phyloP scores from a whole-genome alignment of 2,113 vertebrate species.

The Gnathonemus longibarbis region DNA sequence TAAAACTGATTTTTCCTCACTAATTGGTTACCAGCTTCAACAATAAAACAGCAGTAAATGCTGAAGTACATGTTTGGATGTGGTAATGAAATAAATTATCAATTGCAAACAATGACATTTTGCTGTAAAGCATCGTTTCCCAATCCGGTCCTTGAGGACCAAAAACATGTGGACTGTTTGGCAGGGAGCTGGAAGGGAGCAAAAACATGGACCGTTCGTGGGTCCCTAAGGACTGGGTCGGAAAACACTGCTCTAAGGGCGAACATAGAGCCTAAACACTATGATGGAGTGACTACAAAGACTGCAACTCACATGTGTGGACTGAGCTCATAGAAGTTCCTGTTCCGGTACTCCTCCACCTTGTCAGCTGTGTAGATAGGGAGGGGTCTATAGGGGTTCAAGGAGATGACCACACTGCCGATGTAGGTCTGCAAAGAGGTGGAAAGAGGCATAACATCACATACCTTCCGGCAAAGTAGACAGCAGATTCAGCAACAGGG shows the following conservation, averaged over 20 bases:
- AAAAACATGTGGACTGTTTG: not conserved
- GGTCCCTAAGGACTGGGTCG: not conserved
- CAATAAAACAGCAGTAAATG: not conserved
- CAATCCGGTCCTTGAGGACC: not conserved
- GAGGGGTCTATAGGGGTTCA: slow-evolving; percentile 90
- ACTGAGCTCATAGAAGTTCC: slow-evolving; percentile 97
- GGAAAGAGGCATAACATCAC: not conserved
- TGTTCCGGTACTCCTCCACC: slow-evolving; percentile 97
- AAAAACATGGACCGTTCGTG: not conserved
- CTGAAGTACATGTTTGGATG: not conserved
- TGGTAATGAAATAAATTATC: not conserved
- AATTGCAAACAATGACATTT: slow-evolving; percentile 9
- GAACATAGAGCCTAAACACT: not conserved
- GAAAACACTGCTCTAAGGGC: not conserved
- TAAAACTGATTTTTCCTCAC: not conserved
- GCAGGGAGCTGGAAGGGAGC: not conserved
- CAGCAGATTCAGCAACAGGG: not conserved
- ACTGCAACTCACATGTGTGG: slow-evolving; percentile 90
- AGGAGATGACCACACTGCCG: slow-evolving; percentile 94
- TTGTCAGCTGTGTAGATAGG: slow-evolving; percentile 93
- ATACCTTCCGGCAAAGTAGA: not conserved
- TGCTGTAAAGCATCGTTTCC: not conserved
- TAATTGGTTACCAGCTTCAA: not conserved
- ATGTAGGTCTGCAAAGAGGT: slow-evolving; percentile 82
- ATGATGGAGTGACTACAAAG: not conserved